phyloP scores from a whole-genome alignment of 92 coral and sea anemone species.

The Virgularia gustaviana region DNA sequence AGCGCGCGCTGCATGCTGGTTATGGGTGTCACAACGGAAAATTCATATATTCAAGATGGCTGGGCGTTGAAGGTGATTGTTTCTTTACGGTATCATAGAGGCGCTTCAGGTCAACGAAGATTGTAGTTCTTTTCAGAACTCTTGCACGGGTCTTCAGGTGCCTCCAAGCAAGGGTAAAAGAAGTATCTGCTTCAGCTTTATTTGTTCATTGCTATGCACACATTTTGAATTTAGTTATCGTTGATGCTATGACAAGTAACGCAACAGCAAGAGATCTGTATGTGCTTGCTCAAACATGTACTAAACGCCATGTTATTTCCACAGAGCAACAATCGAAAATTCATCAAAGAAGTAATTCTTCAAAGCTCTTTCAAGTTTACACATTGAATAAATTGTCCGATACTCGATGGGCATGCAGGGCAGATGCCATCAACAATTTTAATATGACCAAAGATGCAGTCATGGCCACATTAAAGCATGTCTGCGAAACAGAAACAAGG shows the following conservation, averaged over 20 bases:
- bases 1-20: too few relatives aligned
- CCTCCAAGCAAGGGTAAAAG: conserved; percentile 13
- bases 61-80: too few relatives aligned
- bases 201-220: conserved; percentile 20
- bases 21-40: too few relatives aligned
- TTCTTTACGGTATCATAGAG: too few relatives aligned
- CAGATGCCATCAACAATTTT: neutral
- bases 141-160: too few relatives aligned
- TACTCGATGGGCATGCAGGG: conserved; percentile 7
- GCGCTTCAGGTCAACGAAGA: too few relatives aligned
- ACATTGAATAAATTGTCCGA: neutral
- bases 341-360: neutral
- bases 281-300: neutral
- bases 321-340: neutral
- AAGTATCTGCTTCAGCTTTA: neutral
- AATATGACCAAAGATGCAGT: neutral
- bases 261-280: conserved; percentile 6
- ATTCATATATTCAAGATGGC: too few relatives aligned
- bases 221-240: neutral
- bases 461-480: neutral
- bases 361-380: neutral
- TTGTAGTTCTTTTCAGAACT: too few relatives aligned
- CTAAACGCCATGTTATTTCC: neutral
- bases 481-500: neutral
- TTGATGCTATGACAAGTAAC: conserved; percentile 1